phyloP scores from a whole-genome alignment of 1,140 invertebrate species.

The Belonocnema kinseyi region DNA sequence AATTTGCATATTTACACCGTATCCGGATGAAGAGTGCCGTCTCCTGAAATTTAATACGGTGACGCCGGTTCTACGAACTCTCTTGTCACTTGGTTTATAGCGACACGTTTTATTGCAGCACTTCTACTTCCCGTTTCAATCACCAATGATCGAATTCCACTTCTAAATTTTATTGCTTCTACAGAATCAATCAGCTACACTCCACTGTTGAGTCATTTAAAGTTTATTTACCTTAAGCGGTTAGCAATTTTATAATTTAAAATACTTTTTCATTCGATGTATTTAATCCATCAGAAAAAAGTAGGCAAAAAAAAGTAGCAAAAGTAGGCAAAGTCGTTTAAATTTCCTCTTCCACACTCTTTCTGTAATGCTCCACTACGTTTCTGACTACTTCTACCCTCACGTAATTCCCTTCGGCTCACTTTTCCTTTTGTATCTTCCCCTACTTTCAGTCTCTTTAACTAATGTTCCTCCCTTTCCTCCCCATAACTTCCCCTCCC shows the following conservation, averaged over 20 bases:
- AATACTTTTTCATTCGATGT: background rate
- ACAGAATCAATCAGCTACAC: constrained; percentile 2
- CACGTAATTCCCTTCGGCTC: too few relatives aligned
- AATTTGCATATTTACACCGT: constrained; percentile 68
- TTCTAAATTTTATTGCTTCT: constrained; percentile 8
- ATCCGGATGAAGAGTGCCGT: constrained; percentile 57
- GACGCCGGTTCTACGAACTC: constrained; percentile 19
- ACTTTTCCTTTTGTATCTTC: too few relatives aligned
- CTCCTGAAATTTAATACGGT: constrained; percentile 53
- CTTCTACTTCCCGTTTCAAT: background rate
- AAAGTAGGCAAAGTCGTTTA: too few relatives aligned
- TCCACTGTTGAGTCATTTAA: background rate
- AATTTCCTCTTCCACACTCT: too few relatives aligned
- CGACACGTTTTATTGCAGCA: constrained; percentile 22
- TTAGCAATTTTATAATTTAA: constrained; percentile 17
- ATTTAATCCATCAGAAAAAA: background rate
- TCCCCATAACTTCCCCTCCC: too few relatives aligned
- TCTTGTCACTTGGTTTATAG: constrained; percentile 19
- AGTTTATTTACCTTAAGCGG: background rate
- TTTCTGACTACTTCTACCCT: too few relatives aligned
- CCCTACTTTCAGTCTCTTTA: too few relatives aligned
- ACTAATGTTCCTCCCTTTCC: too few relatives aligned
- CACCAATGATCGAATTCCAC: constrained; percentile 3
- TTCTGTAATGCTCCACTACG: too few relatives aligned
- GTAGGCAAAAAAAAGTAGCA: too few relatives aligned